Base-by-base conservation (phyloP, 2,797 vertebrate genomes). In the Eutrigla gurnardus region DNA sequence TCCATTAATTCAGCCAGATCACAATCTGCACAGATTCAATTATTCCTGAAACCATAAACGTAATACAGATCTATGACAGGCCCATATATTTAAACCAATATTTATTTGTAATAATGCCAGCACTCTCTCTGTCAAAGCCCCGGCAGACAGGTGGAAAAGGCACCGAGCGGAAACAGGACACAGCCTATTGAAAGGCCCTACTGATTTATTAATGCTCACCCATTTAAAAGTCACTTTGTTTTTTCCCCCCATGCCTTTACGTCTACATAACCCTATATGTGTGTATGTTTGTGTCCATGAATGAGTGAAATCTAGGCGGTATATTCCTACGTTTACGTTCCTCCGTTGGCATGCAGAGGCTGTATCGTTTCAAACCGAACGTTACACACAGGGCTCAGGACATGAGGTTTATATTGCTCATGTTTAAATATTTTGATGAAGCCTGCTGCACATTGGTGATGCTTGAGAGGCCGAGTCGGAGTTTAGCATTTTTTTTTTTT, bases 51-150 rank as follows among this genome's bases (percentile, higher is more conserved):
- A 80, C 86, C 84, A 92, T 88, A 91, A 87, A 86, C 82, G 81
- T 91, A 92, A 92, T 89, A 76, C 81, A 87, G 70, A 65, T 65
- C 77, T 73, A 83, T 86, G 91, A 90, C 91, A 88, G 89, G 85
- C 57, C 86, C 86, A 90, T 94, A 92, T 92, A 93, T 94, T 93
- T 85, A 87, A 88, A 93, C 88, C 85, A 88, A 91, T 93, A 91
- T 93, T 91, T 93, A 92, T 95, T 93, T 94, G 92, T 91, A 91
- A 93, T 90, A 93, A 93, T 71, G 90, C 83, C 84, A 80, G 79
- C 70, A 50, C 79, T 87, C 85, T 81, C 75, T 84, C 81, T 88
- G 80, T 91, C 88, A 86, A 69, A 88, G 76, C 81, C 58, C n/a
- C 42, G n/a, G 69, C 88, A 81, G 85, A 87, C 88, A 89, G 84